Evolutionary conservation across 37 sponge, comb jelly and placozoan genomes (phyloP).

Genomic region (Oscarella lobularis): DNA sequence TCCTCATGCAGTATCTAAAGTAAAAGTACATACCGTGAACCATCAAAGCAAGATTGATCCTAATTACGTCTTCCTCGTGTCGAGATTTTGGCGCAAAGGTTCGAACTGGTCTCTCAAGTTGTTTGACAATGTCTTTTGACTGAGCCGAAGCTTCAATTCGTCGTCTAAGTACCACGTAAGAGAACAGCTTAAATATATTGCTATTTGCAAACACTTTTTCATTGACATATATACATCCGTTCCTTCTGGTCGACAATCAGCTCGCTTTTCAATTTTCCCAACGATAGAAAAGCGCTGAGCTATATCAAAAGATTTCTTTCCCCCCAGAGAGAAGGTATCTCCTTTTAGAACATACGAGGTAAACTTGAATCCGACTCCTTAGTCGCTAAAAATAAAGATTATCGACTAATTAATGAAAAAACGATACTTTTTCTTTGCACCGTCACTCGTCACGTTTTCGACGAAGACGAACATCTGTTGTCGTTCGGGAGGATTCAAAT

Average conservation of each 20-base stretch:
- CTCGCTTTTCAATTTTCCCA: slow-evolving; percentile 70
- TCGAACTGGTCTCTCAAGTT: slow-evolving; percentile 19
- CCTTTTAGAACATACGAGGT: too few species aligned
- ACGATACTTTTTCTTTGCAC: not conserved
- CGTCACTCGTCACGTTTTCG: slow-evolving; percentile 13
- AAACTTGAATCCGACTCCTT: not conserved
- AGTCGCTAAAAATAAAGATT: not conserved
- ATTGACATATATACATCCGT: slow-evolving; percentile 54
- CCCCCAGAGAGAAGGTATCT: too few species aligned
- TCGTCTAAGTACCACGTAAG: slow-evolving; percentile 20
- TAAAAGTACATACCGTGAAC: too few species aligned
- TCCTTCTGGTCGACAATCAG: slow-evolving; percentile 60
- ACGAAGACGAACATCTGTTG: slow-evolving; percentile 54
- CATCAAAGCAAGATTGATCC: too few species aligned
- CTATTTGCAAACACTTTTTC: slow-evolving; percentile 54
- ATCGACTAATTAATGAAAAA: not conserved
- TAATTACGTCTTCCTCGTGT: slow-evolving; percentile 30
- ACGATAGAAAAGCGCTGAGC: slow-evolving; percentile 18
- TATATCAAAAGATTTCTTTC: too few species aligned
- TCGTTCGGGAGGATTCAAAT: not conserved
- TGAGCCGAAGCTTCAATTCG: slow-evolving; percentile 51
- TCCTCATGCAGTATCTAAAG: slow-evolving; percentile 25
- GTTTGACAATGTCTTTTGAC: slow-evolving; percentile 35
- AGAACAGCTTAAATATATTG: too few species aligned
- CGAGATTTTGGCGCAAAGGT: slow-evolving; percentile 21